phyloP scores from a whole-genome alignment of 2,113 vertebrate genomes.

The Neofelis nebulosa region DNA sequence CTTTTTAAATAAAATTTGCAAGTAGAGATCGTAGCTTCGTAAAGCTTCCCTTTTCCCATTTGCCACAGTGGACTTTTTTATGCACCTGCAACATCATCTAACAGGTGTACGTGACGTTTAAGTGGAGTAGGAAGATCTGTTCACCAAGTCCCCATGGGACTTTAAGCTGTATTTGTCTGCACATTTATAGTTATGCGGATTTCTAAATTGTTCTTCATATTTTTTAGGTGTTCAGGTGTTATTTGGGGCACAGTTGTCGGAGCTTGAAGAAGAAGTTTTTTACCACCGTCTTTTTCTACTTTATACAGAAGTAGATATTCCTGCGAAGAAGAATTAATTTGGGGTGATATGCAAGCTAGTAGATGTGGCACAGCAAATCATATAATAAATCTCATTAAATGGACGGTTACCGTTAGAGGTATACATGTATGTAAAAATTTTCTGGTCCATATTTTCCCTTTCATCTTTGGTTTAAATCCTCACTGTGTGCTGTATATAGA shows the following conservation, averaged over 20 bases:
- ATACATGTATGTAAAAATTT: constrained; percentile 76
- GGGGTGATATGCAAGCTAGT: constrained; percentile 41
- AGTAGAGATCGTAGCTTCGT: not conserved
- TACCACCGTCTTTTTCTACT: constrained; percentile 76
- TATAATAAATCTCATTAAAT: not conserved
- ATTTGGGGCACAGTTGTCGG: constrained; percentile 74
- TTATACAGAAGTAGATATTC: constrained; percentile 64
- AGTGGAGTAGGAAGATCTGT: not conserved
- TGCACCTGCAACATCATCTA: not conserved
- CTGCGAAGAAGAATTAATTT: constrained; percentile 30
- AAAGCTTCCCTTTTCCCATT: not conserved
- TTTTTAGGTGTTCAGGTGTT: constrained; percentile 81
- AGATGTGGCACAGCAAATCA: constrained; percentile 27
- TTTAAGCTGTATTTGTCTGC: not conserved
- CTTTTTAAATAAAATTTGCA: not conserved
- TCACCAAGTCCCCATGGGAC: not conserved
- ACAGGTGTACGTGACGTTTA: too few relatives aligned
- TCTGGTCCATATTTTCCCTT: constrained; percentile 58
- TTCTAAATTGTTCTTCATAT: constrained; percentile 44
- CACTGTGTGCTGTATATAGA: constrained; percentile 75
- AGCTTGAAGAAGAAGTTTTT: constrained; percentile 77
- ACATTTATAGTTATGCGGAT: not conserved
- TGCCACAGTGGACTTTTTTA: not conserved
- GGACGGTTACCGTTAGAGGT: constrained; percentile 70
- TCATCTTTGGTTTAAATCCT: constrained; percentile 59